phyloP scores from a whole-genome alignment of 2,113 vertebrate genomes.

The Heloderma charlesbogerti region DNA sequence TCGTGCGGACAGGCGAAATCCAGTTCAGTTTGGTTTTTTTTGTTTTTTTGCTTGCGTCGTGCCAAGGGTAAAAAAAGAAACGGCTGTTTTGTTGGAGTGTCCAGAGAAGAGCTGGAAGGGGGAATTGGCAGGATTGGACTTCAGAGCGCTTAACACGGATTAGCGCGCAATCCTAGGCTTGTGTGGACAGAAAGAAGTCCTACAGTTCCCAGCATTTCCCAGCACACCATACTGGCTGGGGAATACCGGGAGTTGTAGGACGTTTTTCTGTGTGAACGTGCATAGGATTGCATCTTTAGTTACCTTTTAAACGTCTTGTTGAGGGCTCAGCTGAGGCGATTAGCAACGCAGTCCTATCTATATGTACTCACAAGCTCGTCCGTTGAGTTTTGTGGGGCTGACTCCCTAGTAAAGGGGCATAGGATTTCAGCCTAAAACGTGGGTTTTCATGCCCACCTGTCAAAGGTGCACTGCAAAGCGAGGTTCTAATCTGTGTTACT shows the following conservation, averaged over 20 bases:
- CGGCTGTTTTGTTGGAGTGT: background rate
- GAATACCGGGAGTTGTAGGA: no score
- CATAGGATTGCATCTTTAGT: no score
- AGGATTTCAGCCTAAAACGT: no score
- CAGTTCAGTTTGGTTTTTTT: background rate
- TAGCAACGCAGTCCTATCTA: background rate
- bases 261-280: no score
- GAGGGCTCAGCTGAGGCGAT: background rate
- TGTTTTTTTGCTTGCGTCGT: no score
- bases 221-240: no score
- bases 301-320: no score
- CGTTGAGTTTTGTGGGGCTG: background rate
- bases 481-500: background rate
- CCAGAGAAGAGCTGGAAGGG: background rate
- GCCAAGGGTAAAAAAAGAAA: background rate
- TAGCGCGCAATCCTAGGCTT: no score
- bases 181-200: no score
- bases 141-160: background rate
- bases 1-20: background rate
- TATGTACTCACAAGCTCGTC: background rate
- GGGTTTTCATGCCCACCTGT: background rate
- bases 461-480: no score
- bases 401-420: background rate
- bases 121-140: background rate
- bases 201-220: no score